These are phyloP conservation scores for Eulemur rubriventer DNA, from an alignment of 2,797 vertebrate genomes.

Conservation along the genomic window DNA sequence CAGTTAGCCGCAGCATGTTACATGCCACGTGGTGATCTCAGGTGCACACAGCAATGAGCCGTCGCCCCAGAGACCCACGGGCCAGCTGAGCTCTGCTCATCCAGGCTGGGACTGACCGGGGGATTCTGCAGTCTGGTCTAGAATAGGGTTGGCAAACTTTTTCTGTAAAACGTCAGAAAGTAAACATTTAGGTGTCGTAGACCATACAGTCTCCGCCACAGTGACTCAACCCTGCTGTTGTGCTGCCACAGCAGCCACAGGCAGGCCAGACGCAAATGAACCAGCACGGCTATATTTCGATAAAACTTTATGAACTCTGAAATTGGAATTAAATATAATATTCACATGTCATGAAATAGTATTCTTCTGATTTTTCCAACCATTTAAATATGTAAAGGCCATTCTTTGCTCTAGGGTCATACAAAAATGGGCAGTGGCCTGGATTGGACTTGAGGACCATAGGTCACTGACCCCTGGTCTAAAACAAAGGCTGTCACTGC, in stretches of 20 bases:
- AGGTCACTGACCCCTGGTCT: neutral
- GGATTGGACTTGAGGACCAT: neutral
- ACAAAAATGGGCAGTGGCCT: neutral
- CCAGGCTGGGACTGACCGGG: neutral
- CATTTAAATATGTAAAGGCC: neutral
- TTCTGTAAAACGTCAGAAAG: neutral
- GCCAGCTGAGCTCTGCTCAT: neutral
- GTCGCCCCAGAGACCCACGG: neutral
- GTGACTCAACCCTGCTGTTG: neutral
- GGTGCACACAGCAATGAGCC: rapidly evolving
- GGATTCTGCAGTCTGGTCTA: neutral
- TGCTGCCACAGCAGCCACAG: neutral
- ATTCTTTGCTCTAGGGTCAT: neutral
- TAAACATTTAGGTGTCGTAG: neutral
- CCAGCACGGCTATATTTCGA: neutral
- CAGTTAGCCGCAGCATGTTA: too few species aligned
- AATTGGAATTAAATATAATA: neutral
- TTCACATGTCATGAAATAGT: neutral
- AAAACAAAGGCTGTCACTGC: neutral
- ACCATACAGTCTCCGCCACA: neutral
- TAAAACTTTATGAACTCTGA: neutral
- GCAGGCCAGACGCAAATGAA: neutral
- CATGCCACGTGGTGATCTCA: rapidly evolving
- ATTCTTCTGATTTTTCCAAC: neutral
- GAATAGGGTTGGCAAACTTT: neutral